Evolutionary conservation across 64 coral and sea anemone genomes (phyloP), one percentile per base, ranked within the genome.

Genomic region (Anthopleura sola): DNA sequence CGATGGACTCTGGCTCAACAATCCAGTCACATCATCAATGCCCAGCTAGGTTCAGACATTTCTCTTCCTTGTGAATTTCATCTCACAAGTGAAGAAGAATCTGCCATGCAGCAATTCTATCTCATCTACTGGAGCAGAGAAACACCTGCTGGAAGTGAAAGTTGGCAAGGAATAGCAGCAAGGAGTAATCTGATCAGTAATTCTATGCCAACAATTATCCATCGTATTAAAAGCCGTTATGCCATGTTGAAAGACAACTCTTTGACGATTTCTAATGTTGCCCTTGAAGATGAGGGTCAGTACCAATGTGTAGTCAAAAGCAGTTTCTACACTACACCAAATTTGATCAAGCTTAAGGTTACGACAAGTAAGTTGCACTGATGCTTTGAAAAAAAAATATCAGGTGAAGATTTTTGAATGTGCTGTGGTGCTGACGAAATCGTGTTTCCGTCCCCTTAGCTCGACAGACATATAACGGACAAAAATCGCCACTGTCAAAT

Each of bases 221-320:
- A 38, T 20, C 80, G 5, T 20, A 13, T 28, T 46, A 53, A 82
- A 56, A 46, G 28, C 47, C 12, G n/a, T n/a, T n/a, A 23, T 38
- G 0, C 28, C 1, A 2, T 36, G 10, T 23, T 82, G 80, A 56
- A 18, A 23, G 53, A 51, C 40, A 64, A 64, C 23, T 40, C 76
- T 21, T 6, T 79, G 36, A 79, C 16, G 3, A 79, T 79, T 6
- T 21, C 24, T 14, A 37, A 38, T 40, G 31, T 79, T 40, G 17
- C 4, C 1, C 31, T 15, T 15, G 76, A 36, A 40, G 76, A 79
- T 79, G 76, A 79, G 3, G 18, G 5, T 38, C 36, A 38, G 16
- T 79, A 79, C 76, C 36, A 79, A 14, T 79, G 76, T 24, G 76
- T 38, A 79, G 46, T 79, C 3, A 79, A 49, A 19, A 79, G 76